Base-by-base conservation (phyloP, 2,797 vertebrate genomes). In the Pseudochirops cupreus region DNA sequence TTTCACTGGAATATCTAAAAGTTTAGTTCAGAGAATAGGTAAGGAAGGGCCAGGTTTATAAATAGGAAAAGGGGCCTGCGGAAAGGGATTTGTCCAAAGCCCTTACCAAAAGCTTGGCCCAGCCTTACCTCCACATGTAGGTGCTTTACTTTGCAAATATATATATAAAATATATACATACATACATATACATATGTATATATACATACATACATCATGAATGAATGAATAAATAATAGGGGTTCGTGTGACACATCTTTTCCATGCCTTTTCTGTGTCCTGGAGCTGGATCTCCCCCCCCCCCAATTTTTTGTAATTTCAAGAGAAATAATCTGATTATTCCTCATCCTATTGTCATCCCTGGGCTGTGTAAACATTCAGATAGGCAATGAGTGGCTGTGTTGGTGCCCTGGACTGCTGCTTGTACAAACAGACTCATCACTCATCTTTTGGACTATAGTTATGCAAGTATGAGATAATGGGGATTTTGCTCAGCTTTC, bases 271-370 rank as follows among this genome's bases (percentile, higher is more conserved):
- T n/a, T 92, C 90, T 74, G 90, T 97, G 94, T 91, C 97, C 67
- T 92, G 56, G 58, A 93, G 96, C 93, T 92, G 91, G 39, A 93
- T 89, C 39, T 26, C 5, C 18, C 74, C 39, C n/a, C 9, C 0
- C 0, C 21, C 94, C 28, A 46, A 57, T 97, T 97, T 97, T 96
- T 94, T 97, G 91, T 93, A 92, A 0, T 97, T 97, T 97, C 96
- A 97, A 97, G 96, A 96, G 97, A 97, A 97, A 97, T 97, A 97
- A 97, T 92, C 96, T 97, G 96, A 97, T 97, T 97, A 97, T 97
- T 97, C 96, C 74, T 87, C 74, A 82, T 97, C 93, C 97, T 91
- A 92, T 95, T 94, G 95, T 96, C 97, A 55, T 97, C 94, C 94
- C 96, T 91, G 92, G 89, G 89, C 96, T 98, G 92, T 97, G 94